Evolutionary conservation across 2,888 invertebrate genomes (phyloP), one percentile per base, ranked within the genome.

Genomic region (Chrysolina haemoptera): DNA sequence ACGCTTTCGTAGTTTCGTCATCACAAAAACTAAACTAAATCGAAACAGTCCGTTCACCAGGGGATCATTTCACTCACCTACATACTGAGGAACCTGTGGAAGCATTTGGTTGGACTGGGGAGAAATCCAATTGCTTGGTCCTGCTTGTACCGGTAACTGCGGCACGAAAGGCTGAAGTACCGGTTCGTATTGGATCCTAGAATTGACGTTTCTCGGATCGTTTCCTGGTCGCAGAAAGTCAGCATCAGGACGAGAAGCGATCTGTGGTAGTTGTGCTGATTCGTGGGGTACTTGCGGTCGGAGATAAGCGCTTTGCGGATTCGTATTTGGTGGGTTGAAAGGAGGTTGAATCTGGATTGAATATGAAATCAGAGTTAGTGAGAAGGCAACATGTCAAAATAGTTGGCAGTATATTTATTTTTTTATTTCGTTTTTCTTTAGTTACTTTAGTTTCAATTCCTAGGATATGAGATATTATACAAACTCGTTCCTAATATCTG

Each of bases 51-150:
- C n/a, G n/a, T n/a, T n/a, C n/a, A 62, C 14, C 8, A 10, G 16
- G 16, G 11, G 2, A 12, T 22, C 4, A 2, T 16, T 8, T 64
- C 62, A 75, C 76, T 75, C 76, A 86, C 86, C 86, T 81, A 76
- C 79, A 77, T 85, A 87, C 77, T 83, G 86, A 22, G 82, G 81
- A 67, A 84, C 78, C 74, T 83, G 86, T 20, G 83, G 82, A 79
- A 82, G 79, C 78, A 86, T 80, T 71, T 84, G 85, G 74, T 84
- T 84, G 5, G 83, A 77, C 71, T 86, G 86, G 68, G 82, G 86
- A 1, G 82, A 80, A 12, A 82, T 81, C 86, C 86, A 86, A 69
- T 81, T 84, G 12, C 53, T 53, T 43, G 74, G 63, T 10, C 76
- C 78, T 20, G 75, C 73, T 68, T 79, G 79, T 18, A 75, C 41